A percentile compares a stretch with the other conserved stretches of the same genome.
Evolutionary conservation across 2,113 vertebrate genomes (phyloP).

Genomic region (Dasyurus viverrinus): DNA sequence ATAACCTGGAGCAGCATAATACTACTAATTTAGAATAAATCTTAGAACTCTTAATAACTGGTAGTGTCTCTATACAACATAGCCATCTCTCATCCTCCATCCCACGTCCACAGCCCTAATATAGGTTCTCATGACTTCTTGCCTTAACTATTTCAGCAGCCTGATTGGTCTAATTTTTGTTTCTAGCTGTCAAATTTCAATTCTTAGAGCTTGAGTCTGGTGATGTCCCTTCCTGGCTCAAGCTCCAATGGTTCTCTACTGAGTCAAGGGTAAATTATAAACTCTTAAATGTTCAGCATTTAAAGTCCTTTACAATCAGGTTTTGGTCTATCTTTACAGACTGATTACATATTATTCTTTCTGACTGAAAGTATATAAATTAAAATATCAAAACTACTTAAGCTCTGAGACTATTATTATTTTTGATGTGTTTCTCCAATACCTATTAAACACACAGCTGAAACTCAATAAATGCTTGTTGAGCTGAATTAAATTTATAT

Average conservation of each 20-base stretch:
- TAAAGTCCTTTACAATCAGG: not conserved
- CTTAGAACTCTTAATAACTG: not conserved
- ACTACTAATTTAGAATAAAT: not conserved
- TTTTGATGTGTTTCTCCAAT: not conserved
- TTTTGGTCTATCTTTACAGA: not conserved
- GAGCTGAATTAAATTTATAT: not conserved
- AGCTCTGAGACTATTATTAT: not conserved
- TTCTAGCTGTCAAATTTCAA: not conserved
- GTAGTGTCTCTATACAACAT: not conserved
- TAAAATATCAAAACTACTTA: not conserved
- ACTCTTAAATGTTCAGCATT: not conserved
- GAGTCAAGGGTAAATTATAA: not conserved
- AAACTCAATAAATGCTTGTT: not conserved
- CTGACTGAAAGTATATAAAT: not conserved
- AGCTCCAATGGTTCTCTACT: not conserved
- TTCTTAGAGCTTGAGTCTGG: not conserved
- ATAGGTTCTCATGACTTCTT: not conserved
- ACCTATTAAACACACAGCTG: not conserved
- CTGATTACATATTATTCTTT: not conserved
- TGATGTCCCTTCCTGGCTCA: not conserved
- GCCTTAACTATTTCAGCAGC: not conserved
- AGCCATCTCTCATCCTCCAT: not conserved
- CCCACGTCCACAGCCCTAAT: not conserved
- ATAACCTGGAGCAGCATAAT: not conserved
- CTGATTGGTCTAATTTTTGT: not conserved